Evolutionary conservation across 2,888 invertebrate genomes (phyloP).

Genomic region (Hemistola chrysoprasaria): DNA sequence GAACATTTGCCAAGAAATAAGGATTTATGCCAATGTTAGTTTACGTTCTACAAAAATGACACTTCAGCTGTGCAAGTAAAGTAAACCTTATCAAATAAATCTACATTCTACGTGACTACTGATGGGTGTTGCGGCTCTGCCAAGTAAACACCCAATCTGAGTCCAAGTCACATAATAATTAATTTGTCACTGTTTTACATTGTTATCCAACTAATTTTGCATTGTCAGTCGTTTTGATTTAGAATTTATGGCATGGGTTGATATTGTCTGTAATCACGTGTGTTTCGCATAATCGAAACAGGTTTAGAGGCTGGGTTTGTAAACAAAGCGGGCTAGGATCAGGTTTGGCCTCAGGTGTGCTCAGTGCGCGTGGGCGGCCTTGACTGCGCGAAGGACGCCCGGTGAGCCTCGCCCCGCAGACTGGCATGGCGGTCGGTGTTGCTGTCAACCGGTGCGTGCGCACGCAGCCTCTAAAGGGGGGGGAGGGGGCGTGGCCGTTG

Average conservation of each 20-base stretch:
- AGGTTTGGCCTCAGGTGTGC: constrained; percentile 47
- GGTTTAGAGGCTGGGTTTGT: constrained; percentile 48
- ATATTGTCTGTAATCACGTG: constrained; percentile 19
- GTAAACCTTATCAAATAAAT: constrained; percentile 8
- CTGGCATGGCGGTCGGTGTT: constrained; percentile 33
- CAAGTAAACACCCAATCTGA: constrained; percentile 7
- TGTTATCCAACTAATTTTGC: background rate
- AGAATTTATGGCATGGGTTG: constrained; percentile 2
- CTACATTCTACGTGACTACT: constrained; percentile 27
- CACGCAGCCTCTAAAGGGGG: constrained; percentile 35
- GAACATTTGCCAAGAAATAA: constrained; percentile 46
- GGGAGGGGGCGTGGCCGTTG: constrained; percentile 55
- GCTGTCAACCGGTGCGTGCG: constrained; percentile 43
- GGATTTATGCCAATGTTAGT: constrained; percentile 24
- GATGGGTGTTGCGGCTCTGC: constrained; percentile 11
- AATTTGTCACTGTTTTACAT: too few species aligned
- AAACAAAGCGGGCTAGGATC: constrained; percentile 54
- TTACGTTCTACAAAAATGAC: constrained; percentile 1
- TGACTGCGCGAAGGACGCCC: constrained; percentile 67
- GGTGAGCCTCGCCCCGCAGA: constrained; percentile 31
- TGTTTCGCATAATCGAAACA: constrained; percentile 31
- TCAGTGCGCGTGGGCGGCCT: constrained; percentile 67
- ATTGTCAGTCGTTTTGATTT: constrained; percentile 5
- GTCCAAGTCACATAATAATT: too few species aligned
- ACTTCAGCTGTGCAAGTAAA: constrained; percentile 5